These are phyloP conservation scores for Forbesichthys papilliferus DNA, from an alignment of 2,113 vertebrate genomes.

Conservation along the genomic window DNA sequence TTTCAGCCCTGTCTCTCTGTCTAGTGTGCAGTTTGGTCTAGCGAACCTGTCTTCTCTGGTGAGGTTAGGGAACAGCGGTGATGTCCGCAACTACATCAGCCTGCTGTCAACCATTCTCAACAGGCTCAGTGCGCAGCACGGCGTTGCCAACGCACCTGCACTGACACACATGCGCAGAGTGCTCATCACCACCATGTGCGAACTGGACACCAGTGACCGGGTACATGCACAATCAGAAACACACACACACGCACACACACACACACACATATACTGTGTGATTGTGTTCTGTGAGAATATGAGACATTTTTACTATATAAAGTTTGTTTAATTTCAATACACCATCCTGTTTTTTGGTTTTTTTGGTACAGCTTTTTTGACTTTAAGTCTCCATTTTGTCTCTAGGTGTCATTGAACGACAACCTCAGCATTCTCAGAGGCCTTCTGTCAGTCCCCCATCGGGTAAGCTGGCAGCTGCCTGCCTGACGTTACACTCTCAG, in stretches of 20 bases:
- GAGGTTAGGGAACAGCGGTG: constrained; percentile 64
- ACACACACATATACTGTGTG: neutral
- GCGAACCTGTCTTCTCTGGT: constrained; percentile 73
- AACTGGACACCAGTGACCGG: constrained; percentile 60
- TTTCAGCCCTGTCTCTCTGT: constrained; percentile 7
- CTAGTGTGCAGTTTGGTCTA: constrained; percentile 73
- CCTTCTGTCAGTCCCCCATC: constrained; percentile 68
- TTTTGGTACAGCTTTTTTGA: neutral
- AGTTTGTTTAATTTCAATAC: neutral
- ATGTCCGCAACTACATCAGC: constrained; percentile 75
- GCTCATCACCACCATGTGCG: constrained; percentile 69
- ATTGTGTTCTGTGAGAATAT: neutral
- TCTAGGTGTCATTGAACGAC: constrained; percentile 67
- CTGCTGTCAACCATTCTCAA: constrained; percentile 71
- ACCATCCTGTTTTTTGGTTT: neutral
- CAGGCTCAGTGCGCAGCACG: constrained; percentile 66
- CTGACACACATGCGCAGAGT: constrained; percentile 65
- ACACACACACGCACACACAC: no score
- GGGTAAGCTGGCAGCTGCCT: constrained; percentile 63
- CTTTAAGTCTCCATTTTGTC: constrained; percentile 10
- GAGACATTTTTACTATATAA: neutral
- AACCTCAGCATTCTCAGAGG: constrained; percentile 65
- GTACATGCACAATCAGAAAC: constrained; percentile 44
- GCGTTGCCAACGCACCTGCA: constrained; percentile 19
- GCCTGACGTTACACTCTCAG: neutral